Evolutionary conservation across 2,888 invertebrate genomes (phyloP), one percentile per base, ranked within the genome.

Genomic region (Apotomis turbidana): DNA sequence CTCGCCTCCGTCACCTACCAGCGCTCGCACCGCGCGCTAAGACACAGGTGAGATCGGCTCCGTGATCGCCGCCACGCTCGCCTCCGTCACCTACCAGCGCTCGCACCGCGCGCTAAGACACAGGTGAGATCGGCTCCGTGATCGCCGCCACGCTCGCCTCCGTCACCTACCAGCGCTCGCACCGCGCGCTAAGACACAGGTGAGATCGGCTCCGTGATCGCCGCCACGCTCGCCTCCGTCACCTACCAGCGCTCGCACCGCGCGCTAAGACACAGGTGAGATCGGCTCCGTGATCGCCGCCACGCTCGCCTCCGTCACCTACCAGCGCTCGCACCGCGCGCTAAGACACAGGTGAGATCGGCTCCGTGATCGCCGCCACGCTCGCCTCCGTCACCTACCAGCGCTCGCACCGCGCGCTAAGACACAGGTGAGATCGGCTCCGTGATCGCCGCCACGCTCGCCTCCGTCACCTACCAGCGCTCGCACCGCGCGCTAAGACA

Each of bases 31-130:
- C 70, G 75, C 8, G n/a, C 76, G 5, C 5, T 8, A n/a, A n/a
- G n/a, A n/a, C n/a, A n/a, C n/a, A n/a, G 90, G 90, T 0, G 91
- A 93, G 80, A 85, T 91, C n/a, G 93, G 94, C n/a, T 93, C 94
- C 4, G 89, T 93, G 72, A 89, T 93, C 74, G 93, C 93, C 38
- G 93, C 93, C 73, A 87, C 93, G 36, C 88, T 94, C 61, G 93
- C 93, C 57, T 93, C 93, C 46, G 80, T 85, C 79, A 82, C 90
- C 15, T 90, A 91, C 81, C 85, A 86, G 44, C 82, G 83, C 8
- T 80, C 82, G 5, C 75, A 80, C 44, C 70, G 75, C 8, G n/a
- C 76, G 5, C 5, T 8, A n/a, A n/a, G n/a, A n/a, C n/a, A n/a
- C n/a, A n/a, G 90, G 90, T 0, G 91, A 93, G 80, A 85, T 91